Conservation (phyloP, 2,797 vertebrate genomes). For the Masticophis lateralis region DNA sequence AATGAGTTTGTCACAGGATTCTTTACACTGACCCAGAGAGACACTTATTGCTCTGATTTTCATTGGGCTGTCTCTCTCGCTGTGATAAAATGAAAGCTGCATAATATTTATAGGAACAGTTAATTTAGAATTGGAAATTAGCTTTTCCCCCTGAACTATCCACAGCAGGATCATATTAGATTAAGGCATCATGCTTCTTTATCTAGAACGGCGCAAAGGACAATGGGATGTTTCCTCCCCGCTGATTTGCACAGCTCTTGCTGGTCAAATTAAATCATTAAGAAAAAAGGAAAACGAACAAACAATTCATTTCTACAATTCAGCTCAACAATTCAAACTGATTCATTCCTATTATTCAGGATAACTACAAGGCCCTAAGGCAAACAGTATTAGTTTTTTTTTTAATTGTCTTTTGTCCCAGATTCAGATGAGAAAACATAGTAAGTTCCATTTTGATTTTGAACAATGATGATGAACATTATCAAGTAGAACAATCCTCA, state of each 20-base stretch:
- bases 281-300: conserved; percentile 4
- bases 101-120: conserved; percentile 52
- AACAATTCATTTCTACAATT: conserved; percentile 21
- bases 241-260: conserved; percentile 24
- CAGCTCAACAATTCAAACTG: background rate
- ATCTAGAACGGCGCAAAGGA: conserved; percentile 52
- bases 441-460: background rate
- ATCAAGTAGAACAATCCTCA: background rate
- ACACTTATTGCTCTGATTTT: conserved; percentile 45
- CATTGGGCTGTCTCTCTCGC: conserved; percentile 47
- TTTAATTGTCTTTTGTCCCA: background rate
- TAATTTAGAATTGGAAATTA: conserved; percentile 63
- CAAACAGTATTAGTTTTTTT: conserved; percentile 8
- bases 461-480: background rate
- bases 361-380: background rate
- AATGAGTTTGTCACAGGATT: conserved; percentile 30
- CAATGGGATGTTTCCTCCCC: conserved; percentile 26
- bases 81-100: conserved; percentile 44
- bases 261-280: conserved; percentile 45
- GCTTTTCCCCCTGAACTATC: conserved; percentile 56
- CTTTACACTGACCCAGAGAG: conserved; percentile 31
- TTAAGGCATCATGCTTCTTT: conserved; percentile 34
- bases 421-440: background rate
- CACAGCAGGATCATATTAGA: conserved; percentile 50
- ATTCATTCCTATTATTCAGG: conserved; percentile 34